These are phyloP conservation scores for Nymphicus hollandicus DNA, from an alignment of 2,113 vertebrate genomes.

Conservation along the genomic window DNA sequence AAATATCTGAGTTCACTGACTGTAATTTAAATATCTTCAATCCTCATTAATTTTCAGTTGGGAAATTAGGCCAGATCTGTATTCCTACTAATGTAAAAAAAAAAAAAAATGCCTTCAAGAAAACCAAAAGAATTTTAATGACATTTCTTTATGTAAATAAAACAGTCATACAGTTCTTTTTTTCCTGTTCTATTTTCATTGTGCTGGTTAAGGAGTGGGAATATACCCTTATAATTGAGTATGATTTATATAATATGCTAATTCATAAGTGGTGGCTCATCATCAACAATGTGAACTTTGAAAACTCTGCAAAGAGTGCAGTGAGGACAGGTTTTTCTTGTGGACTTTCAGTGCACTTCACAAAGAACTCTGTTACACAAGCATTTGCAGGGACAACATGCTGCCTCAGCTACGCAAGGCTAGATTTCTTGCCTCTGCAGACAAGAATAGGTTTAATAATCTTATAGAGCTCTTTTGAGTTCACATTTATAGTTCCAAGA, in stretches of 20 bases:
- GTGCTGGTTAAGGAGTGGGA: slow-evolving; percentile 53
- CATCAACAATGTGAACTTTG: slow-evolving; percentile 35
- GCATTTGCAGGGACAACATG: background rate
- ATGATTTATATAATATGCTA: slow-evolving; percentile 69
- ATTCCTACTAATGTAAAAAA: slow-evolving; percentile 24
- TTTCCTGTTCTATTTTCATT: slow-evolving; percentile 67
- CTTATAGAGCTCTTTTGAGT: background rate
- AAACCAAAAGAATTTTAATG: slow-evolving; percentile 72
- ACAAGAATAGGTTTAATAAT: background rate
- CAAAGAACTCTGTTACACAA: background rate
- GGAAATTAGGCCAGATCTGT: slow-evolving; percentile 67
- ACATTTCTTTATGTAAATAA: slow-evolving; percentile 65
- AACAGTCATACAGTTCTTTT: slow-evolving; percentile 53
- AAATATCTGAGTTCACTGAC: slow-evolving; percentile 49
- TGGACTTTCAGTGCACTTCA: background rate
- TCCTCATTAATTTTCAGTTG: slow-evolving; percentile 63
- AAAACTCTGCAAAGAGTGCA: slow-evolving; percentile 40
- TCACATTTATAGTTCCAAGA: background rate
- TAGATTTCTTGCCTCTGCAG: background rate
- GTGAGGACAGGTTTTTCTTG: background rate
- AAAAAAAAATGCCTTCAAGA: slow-evolving; percentile 59
- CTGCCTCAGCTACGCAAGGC: background rate
- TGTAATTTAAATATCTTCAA: slow-evolving; percentile 60
- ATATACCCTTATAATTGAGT: slow-evolving; percentile 39
- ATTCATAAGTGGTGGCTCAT: slow-evolving; percentile 36